Base-by-base conservation (phyloP, 2,888 invertebrate genomes). In the Archips crataeganus region DNA sequence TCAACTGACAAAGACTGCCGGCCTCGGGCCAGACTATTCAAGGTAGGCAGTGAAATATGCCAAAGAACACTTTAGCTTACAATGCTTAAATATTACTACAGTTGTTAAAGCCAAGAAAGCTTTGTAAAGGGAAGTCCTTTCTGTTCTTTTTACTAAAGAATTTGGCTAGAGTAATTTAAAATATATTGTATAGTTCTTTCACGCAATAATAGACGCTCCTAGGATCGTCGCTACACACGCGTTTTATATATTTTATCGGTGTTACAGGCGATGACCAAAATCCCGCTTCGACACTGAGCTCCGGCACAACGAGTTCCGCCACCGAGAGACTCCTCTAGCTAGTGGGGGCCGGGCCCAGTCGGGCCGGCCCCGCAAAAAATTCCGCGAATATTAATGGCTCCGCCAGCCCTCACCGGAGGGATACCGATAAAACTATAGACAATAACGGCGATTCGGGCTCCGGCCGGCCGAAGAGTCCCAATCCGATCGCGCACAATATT, bases 1-100 rank as follows among this genome's bases (percentile, higher is more conserved):
- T 97, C 93, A 98, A 98, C 97, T 98, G 98, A 98, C 97, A 97
- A 96, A 96, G 96, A 96, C 96, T 96, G 92, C 94, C 92, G 94
- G 95, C 95, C 93, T 86, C 94, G 77, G 94, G 94, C 94, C 95
- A 93, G 83, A 91, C 86, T 83, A 91, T 87, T 88, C 94, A 93
- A 93, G 94, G 94, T 94, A 81, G 63, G 42, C 2, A 15, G 5
- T 15, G 23, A 54, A 54, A 6, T 9, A 54, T n/a, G 6, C 13
- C 13, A 45, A 3, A 45, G 45, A 45, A 45, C 0, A 11, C 10
- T 9, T 45, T 36, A 36, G 36, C 39, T 3, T 42, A 9, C 45
- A 45, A 49, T 49, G 6, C 49, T 2, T 49, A 49, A 49, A 23
- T 47, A 47, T 47, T 47, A 39, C 5, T 8, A 39, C 39, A 39